Evolutionary conservation across 2,888 invertebrate genomes (phyloP).

Genomic region (Nomada ferruginata): DNA sequence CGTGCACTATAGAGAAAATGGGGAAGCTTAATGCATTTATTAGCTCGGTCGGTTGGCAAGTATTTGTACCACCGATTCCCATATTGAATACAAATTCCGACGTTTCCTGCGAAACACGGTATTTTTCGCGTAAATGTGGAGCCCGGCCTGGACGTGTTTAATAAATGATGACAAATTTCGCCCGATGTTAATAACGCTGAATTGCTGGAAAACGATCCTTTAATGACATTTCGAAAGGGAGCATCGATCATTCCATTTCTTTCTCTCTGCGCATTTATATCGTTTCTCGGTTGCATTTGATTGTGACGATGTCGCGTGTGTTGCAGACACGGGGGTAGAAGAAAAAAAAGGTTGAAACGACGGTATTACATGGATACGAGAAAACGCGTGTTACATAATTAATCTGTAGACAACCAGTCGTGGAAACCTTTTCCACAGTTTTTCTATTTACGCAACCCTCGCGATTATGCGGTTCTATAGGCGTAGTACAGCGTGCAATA

Average conservation of each 20-base stretch:
- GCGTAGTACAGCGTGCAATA: neutral
- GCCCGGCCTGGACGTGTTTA: conserved; percentile 5
- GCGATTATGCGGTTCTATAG: conserved; percentile 9
- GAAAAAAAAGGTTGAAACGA: neutral
- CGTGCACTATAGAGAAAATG: conserved; percentile 14
- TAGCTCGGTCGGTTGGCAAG: conserved; percentile 29
- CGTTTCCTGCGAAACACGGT: conserved; percentile 3
- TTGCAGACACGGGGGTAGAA: neutral
- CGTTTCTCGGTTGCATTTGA: too few species aligned
- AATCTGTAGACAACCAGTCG: neutral
- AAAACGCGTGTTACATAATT: neutral
- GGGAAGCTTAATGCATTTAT: conserved; percentile 32
- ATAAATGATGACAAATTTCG: conserved; percentile 26
- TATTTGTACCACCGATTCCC: conserved; percentile 15
- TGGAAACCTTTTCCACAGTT: neutral
- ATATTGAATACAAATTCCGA: conserved; percentile 25
- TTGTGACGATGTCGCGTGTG: neutral
- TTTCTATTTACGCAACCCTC: conserved; percentile 35
- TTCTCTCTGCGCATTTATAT: too few species aligned
- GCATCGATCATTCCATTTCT: neutral
- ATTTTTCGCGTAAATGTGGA: conserved; percentile 23
- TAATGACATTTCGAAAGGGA: conserved; percentile 22
- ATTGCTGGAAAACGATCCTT: conserved; percentile 13
- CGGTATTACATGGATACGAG: neutral
- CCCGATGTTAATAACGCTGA: conserved; percentile 18